Conservation (phyloP, 1,140 invertebrate species). For the Papilio polyxenes region DNA sequence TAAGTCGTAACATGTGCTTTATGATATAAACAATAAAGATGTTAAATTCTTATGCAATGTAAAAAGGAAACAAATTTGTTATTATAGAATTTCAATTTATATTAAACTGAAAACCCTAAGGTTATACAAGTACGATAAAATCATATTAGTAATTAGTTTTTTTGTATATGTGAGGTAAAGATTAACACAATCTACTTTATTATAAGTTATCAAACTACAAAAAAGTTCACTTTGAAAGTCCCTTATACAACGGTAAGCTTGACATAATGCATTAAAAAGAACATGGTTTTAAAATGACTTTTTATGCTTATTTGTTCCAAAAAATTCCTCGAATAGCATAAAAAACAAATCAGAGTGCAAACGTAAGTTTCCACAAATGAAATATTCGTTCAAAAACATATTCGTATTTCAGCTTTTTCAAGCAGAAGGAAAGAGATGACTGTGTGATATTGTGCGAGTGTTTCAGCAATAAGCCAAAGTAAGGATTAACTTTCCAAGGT, state of each 20-base stretch:
- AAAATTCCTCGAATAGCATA: slow-evolving; percentile 12
- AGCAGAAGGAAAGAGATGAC: neutral
- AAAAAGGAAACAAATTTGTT: neutral
- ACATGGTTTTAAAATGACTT: neutral
- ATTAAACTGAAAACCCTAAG: neutral
- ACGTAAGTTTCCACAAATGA: neutral
- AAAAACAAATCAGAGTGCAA: slow-evolving; percentile 14
- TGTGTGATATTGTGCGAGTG: neutral
- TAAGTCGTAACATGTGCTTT: slow-evolving; percentile 27
- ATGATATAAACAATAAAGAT: slow-evolving; percentile 13
- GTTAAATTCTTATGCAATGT: slow-evolving; percentile 10
- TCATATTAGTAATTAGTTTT: neutral
- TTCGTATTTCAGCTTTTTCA: neutral
- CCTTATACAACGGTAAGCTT: neutral
- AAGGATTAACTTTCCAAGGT: slow-evolving; percentile 30
- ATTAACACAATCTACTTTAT: neutral
- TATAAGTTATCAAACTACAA: neutral
- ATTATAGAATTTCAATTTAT: neutral
- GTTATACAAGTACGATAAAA: neutral
- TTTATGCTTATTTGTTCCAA: neutral
- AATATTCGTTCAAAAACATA: neutral
- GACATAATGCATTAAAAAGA: neutral
- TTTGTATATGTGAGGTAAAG: no score
- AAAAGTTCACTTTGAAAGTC: neutral
- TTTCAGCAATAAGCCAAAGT: neutral